Evolutionary conservation across 2,113 vertebrate species (phyloP).

Genomic region (Sporophila hypoxantha): DNA sequence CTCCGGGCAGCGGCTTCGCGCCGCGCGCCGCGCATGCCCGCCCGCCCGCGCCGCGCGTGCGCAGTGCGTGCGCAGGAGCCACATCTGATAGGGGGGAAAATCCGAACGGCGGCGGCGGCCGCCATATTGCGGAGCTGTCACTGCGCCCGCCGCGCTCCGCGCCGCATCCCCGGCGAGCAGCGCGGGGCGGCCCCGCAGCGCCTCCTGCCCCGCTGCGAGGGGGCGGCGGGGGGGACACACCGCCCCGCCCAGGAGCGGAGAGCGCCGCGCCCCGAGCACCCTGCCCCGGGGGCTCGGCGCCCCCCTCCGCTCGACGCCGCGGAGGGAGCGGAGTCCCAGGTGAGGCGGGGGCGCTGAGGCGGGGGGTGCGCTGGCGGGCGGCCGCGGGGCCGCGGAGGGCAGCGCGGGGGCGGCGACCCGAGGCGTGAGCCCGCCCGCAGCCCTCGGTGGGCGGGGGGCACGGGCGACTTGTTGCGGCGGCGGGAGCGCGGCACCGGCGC

Average conservation of each 20-base stretch:
- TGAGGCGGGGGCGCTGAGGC: too few species aligned
- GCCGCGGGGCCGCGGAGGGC: not conserved
- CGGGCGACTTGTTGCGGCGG: not conserved
- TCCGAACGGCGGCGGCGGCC: not conserved
- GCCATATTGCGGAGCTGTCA: slow-evolving; percentile 73
- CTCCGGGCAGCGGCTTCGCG: not conserved
- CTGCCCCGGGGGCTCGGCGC: not conserved
- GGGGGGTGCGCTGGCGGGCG: too few species aligned
- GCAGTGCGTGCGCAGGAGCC: not conserved
- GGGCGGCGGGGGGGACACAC: not conserved
- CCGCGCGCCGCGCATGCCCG: not conserved
- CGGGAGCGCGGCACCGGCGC: not conserved
- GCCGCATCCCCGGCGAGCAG: not conserved
- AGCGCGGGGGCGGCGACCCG: not conserved
- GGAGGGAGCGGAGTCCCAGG: too few species aligned
- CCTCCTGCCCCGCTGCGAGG: not conserved
- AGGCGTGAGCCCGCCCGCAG: not conserved
- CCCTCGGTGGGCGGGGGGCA: not conserved
- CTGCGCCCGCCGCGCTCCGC: slow-evolving; percentile 14
- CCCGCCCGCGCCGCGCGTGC: not conserved
- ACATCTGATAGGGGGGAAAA: not conserved
- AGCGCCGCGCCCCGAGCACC: not conserved
- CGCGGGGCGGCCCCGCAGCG: not conserved
- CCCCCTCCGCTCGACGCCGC: not conserved
- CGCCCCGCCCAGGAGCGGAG: not conserved